Percentiles rank a stretch among this genome's conserved stretches.
phyloP scores from a whole-genome alignment of 1,140 invertebrate genomes.

The Diuraphis noxia region DNA sequence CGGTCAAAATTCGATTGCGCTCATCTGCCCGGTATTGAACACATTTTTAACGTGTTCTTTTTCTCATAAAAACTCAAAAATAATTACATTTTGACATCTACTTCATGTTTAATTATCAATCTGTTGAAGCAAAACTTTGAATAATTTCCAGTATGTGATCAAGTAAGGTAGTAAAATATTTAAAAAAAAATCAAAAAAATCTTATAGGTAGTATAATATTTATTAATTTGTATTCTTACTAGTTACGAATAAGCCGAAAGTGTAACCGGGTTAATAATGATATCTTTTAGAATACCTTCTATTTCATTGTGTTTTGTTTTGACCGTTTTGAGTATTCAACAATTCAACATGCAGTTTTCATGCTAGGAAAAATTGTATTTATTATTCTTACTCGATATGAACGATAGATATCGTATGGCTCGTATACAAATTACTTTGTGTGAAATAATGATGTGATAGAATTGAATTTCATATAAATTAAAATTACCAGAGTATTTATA shows the following conservation, averaged over 20 bases:
- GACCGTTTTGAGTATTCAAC: background rate
- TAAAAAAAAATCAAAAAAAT: too few relatives aligned
- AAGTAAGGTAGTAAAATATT: background rate
- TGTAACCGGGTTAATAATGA: background rate
- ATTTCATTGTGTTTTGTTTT: background rate
- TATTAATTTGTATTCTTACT: background rate
- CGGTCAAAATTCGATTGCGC: conserved; percentile 12
- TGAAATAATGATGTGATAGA: background rate
- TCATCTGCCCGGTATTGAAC: conserved; percentile 12
- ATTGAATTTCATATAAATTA: background rate
- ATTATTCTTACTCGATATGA: background rate
- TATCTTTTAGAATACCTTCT: background rate
- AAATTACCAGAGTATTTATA: background rate
- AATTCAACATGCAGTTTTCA: too few relatives aligned
- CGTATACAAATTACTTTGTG: background rate
- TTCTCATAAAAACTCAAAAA: background rate
- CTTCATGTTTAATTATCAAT: background rate
- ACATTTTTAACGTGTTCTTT: background rate
- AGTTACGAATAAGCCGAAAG: background rate
- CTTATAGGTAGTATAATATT: too few relatives aligned
- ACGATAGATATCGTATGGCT: background rate
- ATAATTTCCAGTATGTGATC: background rate
- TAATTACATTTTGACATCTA: background rate
- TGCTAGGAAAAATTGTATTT: too few relatives aligned
- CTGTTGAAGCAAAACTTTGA: background rate